Percentiles rank a stretch among this genome's conserved stretches.
Evolutionary conservation across 1,140 invertebrate species (phyloP).

Genomic region (Sinella curviseta): DNA sequence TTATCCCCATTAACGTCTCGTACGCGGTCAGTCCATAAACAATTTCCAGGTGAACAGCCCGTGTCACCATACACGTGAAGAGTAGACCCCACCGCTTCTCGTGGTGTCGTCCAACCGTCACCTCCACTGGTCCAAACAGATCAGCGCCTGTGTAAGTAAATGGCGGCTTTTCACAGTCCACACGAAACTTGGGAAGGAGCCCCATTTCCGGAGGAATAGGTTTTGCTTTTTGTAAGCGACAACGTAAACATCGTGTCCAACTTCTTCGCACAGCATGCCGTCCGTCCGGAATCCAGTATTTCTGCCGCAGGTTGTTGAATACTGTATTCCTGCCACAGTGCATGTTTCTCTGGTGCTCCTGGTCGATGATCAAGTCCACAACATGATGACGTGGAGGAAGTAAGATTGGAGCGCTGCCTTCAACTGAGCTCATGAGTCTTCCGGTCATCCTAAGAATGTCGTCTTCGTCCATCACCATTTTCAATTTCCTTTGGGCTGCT

Average conservation of each 20-base stretch:
- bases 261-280: not conserved
- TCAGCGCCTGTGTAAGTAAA: no score
- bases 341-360: not conserved
- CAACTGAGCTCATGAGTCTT: not conserved
- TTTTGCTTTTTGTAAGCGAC: slow-evolving; percentile 18
- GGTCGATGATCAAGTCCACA: not conserved
- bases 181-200: slow-evolving; percentile 41
- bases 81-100: no score
- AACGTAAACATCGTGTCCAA: slow-evolving; percentile 23
- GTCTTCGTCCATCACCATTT: not conserved
- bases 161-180: slow-evolving; percentile 39
- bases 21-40: slow-evolving; percentile 45
- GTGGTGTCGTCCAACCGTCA: no score
- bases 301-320: not conserved
- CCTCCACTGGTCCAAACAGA: no score
- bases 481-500: no score
- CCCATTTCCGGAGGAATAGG: slow-evolving; percentile 34
- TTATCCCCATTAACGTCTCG: slow-evolving; percentile 48
- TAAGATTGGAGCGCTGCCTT: not conserved
- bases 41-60: no score
- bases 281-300: not conserved
- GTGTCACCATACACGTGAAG: no score
- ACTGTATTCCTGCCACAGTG: not conserved
- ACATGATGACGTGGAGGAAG: not conserved
- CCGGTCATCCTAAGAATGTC: not conserved